Evolutionary conservation across 1,140 invertebrate genomes (phyloP).

Genomic region (Saccostrea cuccullata): DNA sequence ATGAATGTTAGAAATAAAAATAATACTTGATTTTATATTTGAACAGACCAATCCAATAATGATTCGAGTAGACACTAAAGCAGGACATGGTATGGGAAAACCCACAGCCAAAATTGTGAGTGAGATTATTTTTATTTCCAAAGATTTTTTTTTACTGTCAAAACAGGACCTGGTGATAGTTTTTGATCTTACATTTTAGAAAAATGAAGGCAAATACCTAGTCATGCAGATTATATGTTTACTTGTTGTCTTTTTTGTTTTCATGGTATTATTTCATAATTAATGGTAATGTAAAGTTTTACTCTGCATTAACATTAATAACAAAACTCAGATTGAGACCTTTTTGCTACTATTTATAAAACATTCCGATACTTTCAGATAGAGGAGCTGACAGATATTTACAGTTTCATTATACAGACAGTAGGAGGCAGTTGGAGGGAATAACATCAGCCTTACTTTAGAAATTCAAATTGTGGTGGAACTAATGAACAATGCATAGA

Average conservation of each 20-base stretch:
- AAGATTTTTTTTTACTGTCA: too few species aligned
- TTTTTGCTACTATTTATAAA: too few species aligned
- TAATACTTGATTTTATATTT: background rate
- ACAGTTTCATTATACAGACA: slow-evolving; percentile 90
- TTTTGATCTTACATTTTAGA: too few species aligned
- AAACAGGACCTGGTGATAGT: too few species aligned
- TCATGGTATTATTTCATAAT: too few species aligned
- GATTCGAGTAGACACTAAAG: slow-evolving; percentile 94
- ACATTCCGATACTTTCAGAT: slow-evolving; percentile 83
- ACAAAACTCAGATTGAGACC: background rate
- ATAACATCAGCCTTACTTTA: background rate
- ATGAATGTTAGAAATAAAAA: too few species aligned
- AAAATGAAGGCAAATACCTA: too few species aligned
- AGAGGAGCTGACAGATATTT: slow-evolving; percentile 91
- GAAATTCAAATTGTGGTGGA: background rate
- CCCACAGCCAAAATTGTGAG: slow-evolving; percentile 94
- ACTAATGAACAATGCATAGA: too few species aligned
- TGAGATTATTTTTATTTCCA: slow-evolving; percentile 29
- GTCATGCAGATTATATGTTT: too few species aligned
- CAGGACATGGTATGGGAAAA: slow-evolving; percentile 97
- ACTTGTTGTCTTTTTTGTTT: background rate
- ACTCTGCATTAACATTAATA: too few species aligned
- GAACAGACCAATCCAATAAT: slow-evolving; percentile 92
- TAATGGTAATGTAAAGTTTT: too few species aligned
- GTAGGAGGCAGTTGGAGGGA: slow-evolving; percentile 84